Evolutionary conservation across 2,113 vertebrate genomes (phyloP), one percentile per base, ranked within the genome.

Genomic region (Aldabrachelys gigantea): DNA sequence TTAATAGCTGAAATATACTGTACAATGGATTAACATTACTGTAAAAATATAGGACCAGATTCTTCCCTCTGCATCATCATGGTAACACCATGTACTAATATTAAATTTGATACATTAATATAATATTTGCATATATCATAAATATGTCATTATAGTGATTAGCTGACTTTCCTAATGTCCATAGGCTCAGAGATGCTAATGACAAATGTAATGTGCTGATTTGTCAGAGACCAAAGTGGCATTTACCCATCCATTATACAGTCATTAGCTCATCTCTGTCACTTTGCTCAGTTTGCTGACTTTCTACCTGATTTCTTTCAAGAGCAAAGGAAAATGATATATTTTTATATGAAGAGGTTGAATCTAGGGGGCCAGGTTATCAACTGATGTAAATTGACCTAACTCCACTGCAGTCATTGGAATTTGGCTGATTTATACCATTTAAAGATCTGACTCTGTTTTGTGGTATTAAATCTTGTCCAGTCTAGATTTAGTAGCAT

Each of bases 381-480:
- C 62, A 95, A 13, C 65, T 1, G 1, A 12, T 16, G 25, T 41
- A 38, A 59, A 84, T 85, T n/a, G 49, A n/a, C 38, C 35, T 53
- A 53, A 8, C 24, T 85, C 50, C 24, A 29, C 29, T 54, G 41
- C 8, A 69, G 47, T 83, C 0, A 0, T n/a, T 87, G 85, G 85
- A 84, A 47, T 54, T 88, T 85, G 91, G 82, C 29, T 50, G 57
- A 41, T 56, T 92, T 56, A 89, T 83, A 69, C 76, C 92, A 91
- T 84, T 87, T 79, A 44, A 84, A 59, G 53, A 92, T 6, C 87
- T 75, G 54, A 59, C 88, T 72, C 53, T 88, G 87, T 52, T 91
- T 94, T 94, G 41, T 89, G 69, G 90, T 82, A 96, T 69, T 41
- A 92, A 94, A 88, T 44, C 65, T 27, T 95, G 27, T 38, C 54